Evolutionary conservation across 2,797 vertebrate genomes (phyloP).

Genomic region (Sciaenops ocellatus): DNA sequence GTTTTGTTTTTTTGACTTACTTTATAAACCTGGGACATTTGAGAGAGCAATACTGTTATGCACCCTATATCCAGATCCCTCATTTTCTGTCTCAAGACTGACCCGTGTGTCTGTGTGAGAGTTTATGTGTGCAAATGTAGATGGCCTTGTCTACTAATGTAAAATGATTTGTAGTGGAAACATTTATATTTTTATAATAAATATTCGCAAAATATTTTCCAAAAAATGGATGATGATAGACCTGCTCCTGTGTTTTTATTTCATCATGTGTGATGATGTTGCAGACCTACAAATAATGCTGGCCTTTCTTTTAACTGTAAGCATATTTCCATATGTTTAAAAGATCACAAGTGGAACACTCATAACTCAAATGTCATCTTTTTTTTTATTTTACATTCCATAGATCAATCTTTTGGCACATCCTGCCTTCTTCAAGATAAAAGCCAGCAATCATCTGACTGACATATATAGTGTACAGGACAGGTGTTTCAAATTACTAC

Average conservation of each 20-base stretch:
- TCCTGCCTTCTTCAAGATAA: conserved; percentile 37
- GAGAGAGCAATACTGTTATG: conserved; percentile 89
- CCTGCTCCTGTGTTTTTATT: conserved; percentile 79
- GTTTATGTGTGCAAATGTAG: conserved; percentile 90
- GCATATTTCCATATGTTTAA: conserved; percentile 27
- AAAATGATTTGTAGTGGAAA: conserved; percentile 99
- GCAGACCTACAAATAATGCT: neutral
- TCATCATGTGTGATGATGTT: neutral
- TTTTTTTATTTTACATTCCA: conserved; percentile 37
- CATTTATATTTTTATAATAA: conserved; percentile 99
- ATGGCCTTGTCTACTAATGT: conserved; percentile 99
- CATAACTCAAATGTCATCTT: conserved; percentile 45
- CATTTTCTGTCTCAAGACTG: conserved; percentile 77
- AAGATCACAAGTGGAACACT: conserved; percentile 39
- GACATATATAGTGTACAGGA: conserved; percentile 34
- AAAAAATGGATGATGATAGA: conserved; percentile 92
- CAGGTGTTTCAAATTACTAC: conserved; percentile 52
- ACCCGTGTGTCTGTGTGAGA: conserved; percentile 86
- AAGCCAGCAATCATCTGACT: conserved; percentile 45
- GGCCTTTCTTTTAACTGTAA: conserved; percentile 9
- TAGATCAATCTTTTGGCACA: conserved; percentile 52
- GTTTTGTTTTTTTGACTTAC: conserved; percentile 88
- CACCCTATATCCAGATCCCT: conserved; percentile 74
- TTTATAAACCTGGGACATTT: conserved; percentile 89
- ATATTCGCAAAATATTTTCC: conserved; percentile 99